Evolutionary conservation across 2,113 vertebrate genomes (phyloP).

Genomic region (Helogale parvula): DNA sequence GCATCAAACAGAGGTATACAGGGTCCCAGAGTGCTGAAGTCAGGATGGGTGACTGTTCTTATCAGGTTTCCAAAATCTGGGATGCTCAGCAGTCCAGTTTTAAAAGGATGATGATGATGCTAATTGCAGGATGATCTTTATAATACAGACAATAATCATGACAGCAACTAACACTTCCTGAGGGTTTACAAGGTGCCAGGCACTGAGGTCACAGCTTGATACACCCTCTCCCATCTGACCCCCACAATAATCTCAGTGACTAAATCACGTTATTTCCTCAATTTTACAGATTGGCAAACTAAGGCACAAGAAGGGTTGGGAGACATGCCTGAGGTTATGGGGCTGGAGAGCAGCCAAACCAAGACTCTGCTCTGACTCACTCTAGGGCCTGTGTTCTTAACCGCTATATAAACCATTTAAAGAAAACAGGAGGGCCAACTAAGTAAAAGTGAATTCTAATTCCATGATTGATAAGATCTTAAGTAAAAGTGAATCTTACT

Average conservation of each 20-base stretch:
- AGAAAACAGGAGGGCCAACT: not conserved
- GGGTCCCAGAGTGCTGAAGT: not conserved
- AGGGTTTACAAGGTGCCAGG: not conserved
- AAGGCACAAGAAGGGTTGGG: not conserved
- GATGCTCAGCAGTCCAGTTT: not conserved
- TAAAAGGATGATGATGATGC: not conserved
- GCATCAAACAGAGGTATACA: not conserved
- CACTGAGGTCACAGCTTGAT: not conserved
- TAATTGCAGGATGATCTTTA: not conserved
- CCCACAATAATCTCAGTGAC: not conserved
- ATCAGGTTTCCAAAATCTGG: not conserved
- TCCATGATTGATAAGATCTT: not conserved
- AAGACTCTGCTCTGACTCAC: not conserved
- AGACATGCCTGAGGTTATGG: not conserved
- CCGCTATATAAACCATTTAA: not conserved
- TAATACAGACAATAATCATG: not conserved
- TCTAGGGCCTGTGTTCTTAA: not conserved
- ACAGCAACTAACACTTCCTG: not conserved
- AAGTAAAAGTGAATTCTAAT: not conserved
- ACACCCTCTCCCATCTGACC: not conserved
- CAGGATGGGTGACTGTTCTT: not conserved
- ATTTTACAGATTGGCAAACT: not conserved
- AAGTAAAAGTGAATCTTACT: not conserved
- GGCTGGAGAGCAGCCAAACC: not conserved
- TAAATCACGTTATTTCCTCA: not conserved